Percentiles rank a stretch among this genome's conserved stretches.
Conservation (phyloP, 1,140 invertebrate species). For the Scaptomyza hsui region DNA sequence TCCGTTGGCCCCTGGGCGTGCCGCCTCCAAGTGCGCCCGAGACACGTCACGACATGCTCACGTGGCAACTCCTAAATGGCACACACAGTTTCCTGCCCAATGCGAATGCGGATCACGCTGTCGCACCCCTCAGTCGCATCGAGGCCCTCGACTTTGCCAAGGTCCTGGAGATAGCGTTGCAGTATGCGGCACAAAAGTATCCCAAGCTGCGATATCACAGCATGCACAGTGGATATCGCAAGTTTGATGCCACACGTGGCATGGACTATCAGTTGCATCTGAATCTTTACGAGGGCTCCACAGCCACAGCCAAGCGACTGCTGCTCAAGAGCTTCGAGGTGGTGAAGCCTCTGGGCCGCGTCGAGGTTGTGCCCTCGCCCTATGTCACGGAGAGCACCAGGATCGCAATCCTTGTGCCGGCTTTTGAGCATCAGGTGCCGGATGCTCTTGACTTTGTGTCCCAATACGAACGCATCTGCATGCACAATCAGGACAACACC, state of each 20-base stretch:
- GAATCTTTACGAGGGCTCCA: conserved; percentile 83
- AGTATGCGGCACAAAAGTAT: conserved; percentile 86
- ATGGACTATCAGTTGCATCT: conserved; percentile 95
- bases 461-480: conserved; percentile 88
- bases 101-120: conserved; percentile 87
- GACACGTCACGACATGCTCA: conserved; percentile 93
- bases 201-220: conserved; percentile 85
- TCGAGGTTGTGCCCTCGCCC: conserved; percentile 93
- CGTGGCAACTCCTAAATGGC: conserved; percentile 93
- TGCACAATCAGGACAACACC: conserved; percentile 91
- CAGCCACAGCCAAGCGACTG: conserved; percentile 44
- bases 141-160: conserved; percentile 89
- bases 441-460: conserved; percentile 87
- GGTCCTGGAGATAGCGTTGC: conserved; percentile 86
- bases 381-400: conserved; percentile 95
- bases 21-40: conserved; percentile 87
- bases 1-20: conserved; percentile 93
- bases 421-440: conserved; percentile 77
- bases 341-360: conserved; percentile 91
- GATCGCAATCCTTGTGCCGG: conserved; percentile 90
- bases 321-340: conserved; percentile 85
- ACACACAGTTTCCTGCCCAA: conserved; percentile 90
- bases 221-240: conserved; percentile 92
- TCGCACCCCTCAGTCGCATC: conserved; percentile 86
- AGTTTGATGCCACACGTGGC: conserved; percentile 94